phyloP scores from a whole-genome alignment of 2,888 invertebrate genomes.

The Lepidocyrtinus sp. region DNA sequence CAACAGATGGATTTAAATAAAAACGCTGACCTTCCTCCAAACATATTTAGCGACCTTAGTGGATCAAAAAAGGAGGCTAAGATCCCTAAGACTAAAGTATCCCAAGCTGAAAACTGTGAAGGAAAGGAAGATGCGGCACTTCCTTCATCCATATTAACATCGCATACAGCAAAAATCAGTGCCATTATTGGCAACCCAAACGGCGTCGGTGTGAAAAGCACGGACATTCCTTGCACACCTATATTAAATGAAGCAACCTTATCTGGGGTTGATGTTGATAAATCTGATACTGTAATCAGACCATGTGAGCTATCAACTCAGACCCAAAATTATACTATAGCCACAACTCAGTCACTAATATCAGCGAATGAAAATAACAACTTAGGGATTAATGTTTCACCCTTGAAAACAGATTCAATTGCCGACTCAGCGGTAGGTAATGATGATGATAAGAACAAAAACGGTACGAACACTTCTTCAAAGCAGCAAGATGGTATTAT shows the following conservation, averaged over 20 bases:
- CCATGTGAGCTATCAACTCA: conserved; percentile 35
- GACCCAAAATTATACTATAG: not conserved
- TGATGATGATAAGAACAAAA: not conserved
- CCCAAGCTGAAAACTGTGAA: too few species aligned
- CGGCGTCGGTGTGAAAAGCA: not conserved
- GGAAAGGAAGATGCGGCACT: too few species aligned
- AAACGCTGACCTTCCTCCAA: not conserved
- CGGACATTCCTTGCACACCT: not conserved
- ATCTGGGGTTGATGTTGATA: not conserved
- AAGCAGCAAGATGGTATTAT: not conserved
- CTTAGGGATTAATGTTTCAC: not conserved
- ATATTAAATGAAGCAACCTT: not conserved
- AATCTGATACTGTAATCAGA: conserved; percentile 39
- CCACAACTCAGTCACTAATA: not conserved
- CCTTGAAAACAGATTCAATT: not conserved
- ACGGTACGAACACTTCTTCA: not conserved
- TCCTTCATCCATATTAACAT: not conserved
- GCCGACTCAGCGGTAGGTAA: not conserved
- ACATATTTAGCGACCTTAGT: not conserved
- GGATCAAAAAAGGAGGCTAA: not conserved
- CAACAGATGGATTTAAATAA: too few species aligned
- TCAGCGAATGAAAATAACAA: not conserved
- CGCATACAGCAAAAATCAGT: not conserved
- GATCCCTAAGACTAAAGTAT: too few species aligned
- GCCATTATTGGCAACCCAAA: too few species aligned